Evolutionary conservation across 1,140 invertebrate genomes (phyloP).

Genomic region (Scaptomyza montana): DNA sequence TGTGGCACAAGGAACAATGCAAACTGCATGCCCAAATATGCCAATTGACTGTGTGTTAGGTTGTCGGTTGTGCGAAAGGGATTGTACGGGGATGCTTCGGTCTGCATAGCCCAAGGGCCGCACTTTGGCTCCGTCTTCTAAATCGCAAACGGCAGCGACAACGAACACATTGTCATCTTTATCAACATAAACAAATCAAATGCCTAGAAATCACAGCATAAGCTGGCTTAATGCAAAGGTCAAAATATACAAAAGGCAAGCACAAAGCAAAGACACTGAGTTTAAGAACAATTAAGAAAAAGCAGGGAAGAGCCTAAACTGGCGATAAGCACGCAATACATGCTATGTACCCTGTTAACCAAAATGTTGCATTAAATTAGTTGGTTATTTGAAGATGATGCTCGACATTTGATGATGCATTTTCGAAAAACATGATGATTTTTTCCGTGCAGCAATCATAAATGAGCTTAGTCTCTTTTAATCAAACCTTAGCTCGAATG

Average conservation of each 20-base stretch:
- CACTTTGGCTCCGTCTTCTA: not conserved
- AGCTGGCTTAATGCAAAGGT: slow-evolving; percentile 24
- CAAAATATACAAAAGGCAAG: not conserved
- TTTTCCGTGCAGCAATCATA: too few species aligned
- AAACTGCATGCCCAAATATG: slow-evolving; percentile 8
- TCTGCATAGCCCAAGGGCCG: slow-evolving; percentile 4
- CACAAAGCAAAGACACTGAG: not conserved
- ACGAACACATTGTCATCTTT: slow-evolving; percentile 74
- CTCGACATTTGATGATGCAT: too few species aligned
- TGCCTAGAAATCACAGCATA: slow-evolving; percentile 38
- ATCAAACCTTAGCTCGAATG: too few species aligned
- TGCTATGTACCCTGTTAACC: too few species aligned
- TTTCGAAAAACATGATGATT: too few species aligned
- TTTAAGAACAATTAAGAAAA: not conserved
- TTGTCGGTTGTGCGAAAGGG: not conserved
- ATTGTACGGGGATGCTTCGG: not conserved
- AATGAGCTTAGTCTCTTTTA: too few species aligned
- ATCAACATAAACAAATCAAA: slow-evolving; percentile 78
- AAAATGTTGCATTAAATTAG: too few species aligned
- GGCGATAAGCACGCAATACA: not conserved
- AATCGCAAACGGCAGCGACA: slow-evolving; percentile 25
- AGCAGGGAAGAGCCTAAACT: not conserved
- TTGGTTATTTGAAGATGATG: too few species aligned
- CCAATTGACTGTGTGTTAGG: slow-evolving; percentile 15
- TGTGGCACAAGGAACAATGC: not conserved